Percentiles rank a stretch among this genome's conserved stretches.
phyloP scores from a whole-genome alignment of 1,140 invertebrate genomes.

The Ceratina australensis region DNA sequence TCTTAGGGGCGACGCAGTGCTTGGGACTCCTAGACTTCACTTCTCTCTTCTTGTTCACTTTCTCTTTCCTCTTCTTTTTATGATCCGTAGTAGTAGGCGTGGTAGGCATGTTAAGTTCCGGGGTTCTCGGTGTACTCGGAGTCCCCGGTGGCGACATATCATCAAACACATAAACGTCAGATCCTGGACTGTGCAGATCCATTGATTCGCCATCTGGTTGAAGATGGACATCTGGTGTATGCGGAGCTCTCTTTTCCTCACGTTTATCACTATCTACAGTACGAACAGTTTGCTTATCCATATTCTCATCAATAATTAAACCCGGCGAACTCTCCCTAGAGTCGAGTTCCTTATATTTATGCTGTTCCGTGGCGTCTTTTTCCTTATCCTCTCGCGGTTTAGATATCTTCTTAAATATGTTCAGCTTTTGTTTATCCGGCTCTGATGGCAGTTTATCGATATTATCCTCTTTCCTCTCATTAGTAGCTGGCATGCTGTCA shows the following conservation, averaged over 20 bases:
- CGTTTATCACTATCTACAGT: slow-evolving; percentile 64
- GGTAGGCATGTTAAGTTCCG: slow-evolving; percentile 78
- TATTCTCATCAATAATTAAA: slow-evolving; percentile 77
- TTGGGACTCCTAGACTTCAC: slow-evolving; percentile 78
- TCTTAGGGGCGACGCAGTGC: slow-evolving; percentile 68
- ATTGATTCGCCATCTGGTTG: slow-evolving; percentile 66
- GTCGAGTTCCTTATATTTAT: slow-evolving; percentile 77
- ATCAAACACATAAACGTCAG: slow-evolving; percentile 76
- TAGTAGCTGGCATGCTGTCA: neutral
- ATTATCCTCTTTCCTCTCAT: slow-evolving; percentile 69
- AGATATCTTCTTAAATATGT: slow-evolving; percentile 92
- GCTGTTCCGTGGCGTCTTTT: slow-evolving; percentile 79
- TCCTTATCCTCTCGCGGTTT: slow-evolving; percentile 84
- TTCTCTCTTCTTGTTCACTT: slow-evolving; percentile 84
- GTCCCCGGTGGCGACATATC: slow-evolving; percentile 81
- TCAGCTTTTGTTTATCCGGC: slow-evolving; percentile 90
- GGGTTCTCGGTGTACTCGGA: slow-evolving; percentile 81
- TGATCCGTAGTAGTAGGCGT: slow-evolving; percentile 61
- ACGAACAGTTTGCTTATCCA: slow-evolving; percentile 57
- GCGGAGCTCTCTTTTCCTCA: slow-evolving; percentile 72
- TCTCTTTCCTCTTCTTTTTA: slow-evolving; percentile 82
- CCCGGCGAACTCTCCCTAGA: slow-evolving; percentile 77
- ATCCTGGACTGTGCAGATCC: slow-evolving; percentile 67
- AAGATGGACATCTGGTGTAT: slow-evolving; percentile 76
- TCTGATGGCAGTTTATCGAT: slow-evolving; percentile 87